Conservation (phyloP, 1,140 invertebrate genomes). For the Drosophila kanapiae region DNA sequence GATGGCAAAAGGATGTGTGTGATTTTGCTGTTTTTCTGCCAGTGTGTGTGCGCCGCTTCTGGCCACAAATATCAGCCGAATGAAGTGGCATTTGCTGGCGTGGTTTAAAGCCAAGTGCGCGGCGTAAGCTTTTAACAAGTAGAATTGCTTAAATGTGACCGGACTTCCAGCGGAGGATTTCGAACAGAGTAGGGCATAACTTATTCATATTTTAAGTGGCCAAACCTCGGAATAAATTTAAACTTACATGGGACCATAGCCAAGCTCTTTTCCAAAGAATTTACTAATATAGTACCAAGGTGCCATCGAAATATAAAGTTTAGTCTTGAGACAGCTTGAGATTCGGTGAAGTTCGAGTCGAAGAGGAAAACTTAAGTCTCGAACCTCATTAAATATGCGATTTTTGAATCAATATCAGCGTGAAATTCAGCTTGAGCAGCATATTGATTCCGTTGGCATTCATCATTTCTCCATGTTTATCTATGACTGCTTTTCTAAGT, state of each 20-base stretch:
- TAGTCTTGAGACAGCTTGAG: rapidly evolving
- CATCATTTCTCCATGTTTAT: slow-evolving; percentile 33
- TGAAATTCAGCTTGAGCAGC: slow-evolving; percentile 11
- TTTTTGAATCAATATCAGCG: slow-evolving; percentile 19
- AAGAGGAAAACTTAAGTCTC: background rate
- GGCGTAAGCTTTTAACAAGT: slow-evolving; percentile 79
- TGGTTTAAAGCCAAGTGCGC: slow-evolving; percentile 78
- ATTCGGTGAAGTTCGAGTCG: too few species aligned
- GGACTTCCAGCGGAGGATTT: slow-evolving; percentile 33
- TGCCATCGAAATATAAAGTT: background rate
- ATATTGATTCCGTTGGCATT: slow-evolving; percentile 36
- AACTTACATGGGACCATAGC: background rate
- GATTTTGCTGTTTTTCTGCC: slow-evolving; percentile 61
- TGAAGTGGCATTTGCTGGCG: slow-evolving; percentile 78
- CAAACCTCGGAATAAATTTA: background rate
- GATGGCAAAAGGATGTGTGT: slow-evolving; percentile 83
- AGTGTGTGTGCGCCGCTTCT: slow-evolving; percentile 45
- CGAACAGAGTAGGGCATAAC: slow-evolving; percentile 1
- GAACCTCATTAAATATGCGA: slow-evolving; percentile 5
- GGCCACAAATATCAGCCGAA: slow-evolving; percentile 79
- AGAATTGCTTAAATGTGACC: slow-evolving; percentile 74
- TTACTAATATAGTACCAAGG: background rate
- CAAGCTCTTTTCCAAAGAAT: background rate
- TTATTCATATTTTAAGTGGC: slow-evolving; percentile 20
- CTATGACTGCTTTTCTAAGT: slow-evolving; percentile 70